A percentile compares a stretch with the other conserved stretches of the same genome.
These are phyloP conservation scores for Drosophila acutilabella DNA, from an alignment of 2,888 invertebrate genomes.

Conservation along the genomic window DNA sequence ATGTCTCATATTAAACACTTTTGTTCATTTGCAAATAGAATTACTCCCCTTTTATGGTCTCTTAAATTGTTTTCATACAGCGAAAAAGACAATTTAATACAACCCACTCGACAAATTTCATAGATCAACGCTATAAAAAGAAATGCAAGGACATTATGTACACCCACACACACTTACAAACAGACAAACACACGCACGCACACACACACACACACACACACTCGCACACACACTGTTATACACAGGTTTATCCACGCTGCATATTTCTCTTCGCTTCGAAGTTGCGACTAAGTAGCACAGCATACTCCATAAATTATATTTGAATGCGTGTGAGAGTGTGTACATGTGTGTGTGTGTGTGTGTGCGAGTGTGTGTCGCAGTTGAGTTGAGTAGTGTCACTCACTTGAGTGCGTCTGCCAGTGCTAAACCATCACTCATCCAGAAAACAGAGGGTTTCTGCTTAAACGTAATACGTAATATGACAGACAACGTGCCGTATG, in stretches of 20 bases:
- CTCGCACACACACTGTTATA: neutral
- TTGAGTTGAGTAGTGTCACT: constrained; percentile 31
- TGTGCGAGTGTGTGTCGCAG: constrained; percentile 13
- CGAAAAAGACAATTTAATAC: neutral
- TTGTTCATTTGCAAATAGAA: neutral
- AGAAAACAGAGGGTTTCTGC: constrained; percentile 25
- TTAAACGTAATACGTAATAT: constrained; percentile 11
- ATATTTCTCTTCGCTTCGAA: constrained; percentile 8
- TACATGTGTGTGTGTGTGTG: neutral
- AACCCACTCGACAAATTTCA: neutral
- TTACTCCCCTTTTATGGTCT: neutral
- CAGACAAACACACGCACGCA: neutral
- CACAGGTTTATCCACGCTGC: constrained; percentile 4
- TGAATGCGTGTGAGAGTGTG: constrained; percentile 1
- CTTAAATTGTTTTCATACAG: neutral
- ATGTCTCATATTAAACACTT: neutral
- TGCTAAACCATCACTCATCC: constrained; percentile 32
- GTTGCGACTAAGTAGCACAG: constrained; percentile 19
- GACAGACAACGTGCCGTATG: constrained; percentile 15
- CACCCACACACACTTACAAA: neutral
- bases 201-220: neutral
- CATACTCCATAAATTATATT: constrained; percentile 18
- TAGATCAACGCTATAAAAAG: neutral
- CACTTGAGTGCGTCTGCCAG: constrained; percentile 26
- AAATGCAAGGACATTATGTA: neutral